Evolutionary conservation across 2,888 invertebrate genomes (phyloP), one percentile per base, ranked within the genome.

Genomic region (Resseliella maxima): DNA sequence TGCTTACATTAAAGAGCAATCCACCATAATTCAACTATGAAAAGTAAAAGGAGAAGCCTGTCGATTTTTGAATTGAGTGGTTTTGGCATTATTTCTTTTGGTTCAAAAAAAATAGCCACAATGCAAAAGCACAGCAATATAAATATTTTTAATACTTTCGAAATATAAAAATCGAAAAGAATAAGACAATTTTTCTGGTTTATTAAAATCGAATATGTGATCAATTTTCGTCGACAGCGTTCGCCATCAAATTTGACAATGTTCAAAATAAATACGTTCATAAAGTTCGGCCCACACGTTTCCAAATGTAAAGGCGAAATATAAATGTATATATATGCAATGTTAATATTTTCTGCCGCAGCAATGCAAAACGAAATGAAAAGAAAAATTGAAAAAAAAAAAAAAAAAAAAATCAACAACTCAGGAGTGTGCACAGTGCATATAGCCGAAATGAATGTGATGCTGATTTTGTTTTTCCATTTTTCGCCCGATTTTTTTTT

Each of bases 191-290:
- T 72, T n/a, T 27, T 72, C 72, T 31, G 72, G 72, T 72, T 31
- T 72, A 59, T 59, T 50, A 24, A 59, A 72, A 72, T 0, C 31
- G 72, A 31, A 72, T 72, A 15, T 35, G 31, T 18, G 31, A 72
- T 72, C 72, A 72, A 72, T 72, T 72, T 72, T 31, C 2, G 72
- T 72, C 72, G 72, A 72, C 72, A 72, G 72, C 72, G 31, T 72
- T 72, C 72, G 31, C 27, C 72, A 72, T 72, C 72, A 72, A 72
- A 72, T 72, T 72, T 72, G 72, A 72, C 72, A 72, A 72, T 35
- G 35, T 72, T 72, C n/a, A 72, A 72, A 72, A 72, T 72, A 72
- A 72, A 72, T 72, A 35, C 72, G 31, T 72, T 72, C 72, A 72
- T 72, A 72, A 72, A 72, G 31, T 72, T 12, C 72, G 15, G n/a